Evolutionary conservation across 2,888 invertebrate genomes (phyloP).

Genomic region (Neoitamus cyanurus): DNA sequence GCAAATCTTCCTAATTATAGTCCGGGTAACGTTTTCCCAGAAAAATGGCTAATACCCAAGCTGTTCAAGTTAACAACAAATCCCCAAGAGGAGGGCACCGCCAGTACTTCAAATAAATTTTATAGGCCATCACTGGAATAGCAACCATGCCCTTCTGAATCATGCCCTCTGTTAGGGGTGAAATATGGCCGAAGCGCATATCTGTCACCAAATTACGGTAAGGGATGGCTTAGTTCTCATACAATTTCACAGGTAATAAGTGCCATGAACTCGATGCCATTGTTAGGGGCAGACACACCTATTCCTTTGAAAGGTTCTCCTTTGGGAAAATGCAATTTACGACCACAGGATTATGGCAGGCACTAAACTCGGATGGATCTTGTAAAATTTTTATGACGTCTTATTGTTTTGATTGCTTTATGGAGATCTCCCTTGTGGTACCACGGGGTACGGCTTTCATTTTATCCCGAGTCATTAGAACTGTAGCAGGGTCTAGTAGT

Average conservation of each 20-base stretch:
- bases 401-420: slow-evolving; percentile 9
- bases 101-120: neutral
- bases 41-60: neutral
- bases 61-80: neutral
- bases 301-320: neutral
- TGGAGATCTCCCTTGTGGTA: neutral
- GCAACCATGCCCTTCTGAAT: neutral
- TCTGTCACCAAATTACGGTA: slow-evolving; percentile 14
- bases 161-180: neutral
- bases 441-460: neutral
- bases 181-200: neutral
- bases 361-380: slow-evolving; percentile 10
- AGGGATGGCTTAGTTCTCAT: slow-evolving; percentile 12
- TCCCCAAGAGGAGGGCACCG: neutral
- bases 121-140: neutral
- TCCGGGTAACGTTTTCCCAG: neutral
- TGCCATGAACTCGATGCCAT: slow-evolving; percentile 5
- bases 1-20: neutral
- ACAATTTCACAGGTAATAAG: slow-evolving; percentile 32
- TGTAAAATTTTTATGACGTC: slow-evolving; percentile 20
- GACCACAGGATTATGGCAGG: slow-evolving; percentile 16
- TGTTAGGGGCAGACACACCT: slow-evolving; percentile 1
- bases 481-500: neutral
- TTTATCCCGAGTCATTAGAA: neutral
- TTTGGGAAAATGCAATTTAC: slow-evolving; percentile 14